A percentile compares a stretch with the other conserved stretches of the same genome.
Conservation (phyloP, 2,113 vertebrate species). For the Drymodes brunneopygia region DNA sequence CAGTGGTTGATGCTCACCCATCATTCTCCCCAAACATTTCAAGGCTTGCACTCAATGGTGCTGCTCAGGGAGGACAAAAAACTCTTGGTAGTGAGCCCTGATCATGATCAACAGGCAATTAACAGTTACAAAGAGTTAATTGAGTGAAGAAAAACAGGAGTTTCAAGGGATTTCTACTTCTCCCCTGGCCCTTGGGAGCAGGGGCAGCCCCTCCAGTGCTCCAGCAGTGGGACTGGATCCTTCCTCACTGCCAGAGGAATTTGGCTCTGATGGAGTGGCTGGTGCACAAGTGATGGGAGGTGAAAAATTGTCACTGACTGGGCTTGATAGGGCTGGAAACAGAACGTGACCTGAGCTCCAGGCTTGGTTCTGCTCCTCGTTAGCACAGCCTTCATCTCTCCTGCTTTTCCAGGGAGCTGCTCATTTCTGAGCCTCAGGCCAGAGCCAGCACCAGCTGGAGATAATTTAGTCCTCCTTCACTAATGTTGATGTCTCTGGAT, state of each 20-base stretch:
- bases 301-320: background rate
- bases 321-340: background rate
- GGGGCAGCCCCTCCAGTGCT: background rate
- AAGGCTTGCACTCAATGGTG: background rate
- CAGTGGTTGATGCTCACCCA: background rate
- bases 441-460: constrained; percentile 48
- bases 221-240: background rate
- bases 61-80: background rate
- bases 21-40: background rate
- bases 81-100: accelerated
- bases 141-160: background rate
- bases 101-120: background rate
- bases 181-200: background rate
- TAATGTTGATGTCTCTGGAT: constrained; percentile 58
- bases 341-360: background rate
- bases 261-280: background rate
- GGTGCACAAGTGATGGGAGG: background rate
- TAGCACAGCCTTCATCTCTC: background rate
- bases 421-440: background rate
- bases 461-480: constrained; percentile 44
- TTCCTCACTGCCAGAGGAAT: background rate
- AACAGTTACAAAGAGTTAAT: background rate
- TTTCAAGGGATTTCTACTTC: background rate
- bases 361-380: background rate
- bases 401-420: constrained; percentile 9